phyloP scores from a whole-genome alignment of 2,797 vertebrate genomes.

The Pelobates cultripes region DNA sequence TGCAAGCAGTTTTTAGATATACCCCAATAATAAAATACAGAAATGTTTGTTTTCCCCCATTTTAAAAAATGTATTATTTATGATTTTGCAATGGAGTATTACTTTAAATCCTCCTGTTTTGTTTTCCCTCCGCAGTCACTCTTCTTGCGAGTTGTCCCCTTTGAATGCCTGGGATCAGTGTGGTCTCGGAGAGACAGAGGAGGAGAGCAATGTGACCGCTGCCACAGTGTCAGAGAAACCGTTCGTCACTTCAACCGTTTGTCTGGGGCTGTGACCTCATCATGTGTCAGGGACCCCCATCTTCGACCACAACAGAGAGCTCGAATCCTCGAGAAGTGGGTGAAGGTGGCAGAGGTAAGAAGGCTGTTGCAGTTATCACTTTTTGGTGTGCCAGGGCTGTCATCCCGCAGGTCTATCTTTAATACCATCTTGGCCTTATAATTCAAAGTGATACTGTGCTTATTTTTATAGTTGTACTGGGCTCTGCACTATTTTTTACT shows the following conservation, averaged over 20 bases:
- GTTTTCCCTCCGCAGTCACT: constrained; percentile 74
- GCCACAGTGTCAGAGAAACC: constrained; percentile 87
- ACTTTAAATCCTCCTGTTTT: not conserved
- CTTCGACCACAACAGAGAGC: constrained; percentile 86
- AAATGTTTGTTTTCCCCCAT: no score
- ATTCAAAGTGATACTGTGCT: no score
- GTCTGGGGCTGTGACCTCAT: constrained; percentile 82
- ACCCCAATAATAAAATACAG: no score
- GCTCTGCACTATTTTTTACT: no score
- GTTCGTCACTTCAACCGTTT: constrained; percentile 89
- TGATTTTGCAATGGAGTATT: not conserved
- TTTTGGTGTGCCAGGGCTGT: no score
- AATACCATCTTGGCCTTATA: no score
- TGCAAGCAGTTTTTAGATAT: no score
- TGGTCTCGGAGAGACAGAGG: constrained; percentile 91
- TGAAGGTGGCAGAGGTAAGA: constrained; percentile 84
- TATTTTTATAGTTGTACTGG: no score
- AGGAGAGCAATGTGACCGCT: constrained; percentile 76
- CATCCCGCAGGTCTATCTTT: no score
- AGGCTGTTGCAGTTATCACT: not conserved
- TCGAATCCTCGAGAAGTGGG: constrained; percentile 90
- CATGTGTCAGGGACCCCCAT: constrained; percentile 78
- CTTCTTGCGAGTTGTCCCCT: constrained; percentile 87
- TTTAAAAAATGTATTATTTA: no score
- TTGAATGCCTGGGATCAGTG: constrained; percentile 87